phyloP scores from a whole-genome alignment of 1,140 invertebrate genomes.

The Nebria ingens region DNA sequence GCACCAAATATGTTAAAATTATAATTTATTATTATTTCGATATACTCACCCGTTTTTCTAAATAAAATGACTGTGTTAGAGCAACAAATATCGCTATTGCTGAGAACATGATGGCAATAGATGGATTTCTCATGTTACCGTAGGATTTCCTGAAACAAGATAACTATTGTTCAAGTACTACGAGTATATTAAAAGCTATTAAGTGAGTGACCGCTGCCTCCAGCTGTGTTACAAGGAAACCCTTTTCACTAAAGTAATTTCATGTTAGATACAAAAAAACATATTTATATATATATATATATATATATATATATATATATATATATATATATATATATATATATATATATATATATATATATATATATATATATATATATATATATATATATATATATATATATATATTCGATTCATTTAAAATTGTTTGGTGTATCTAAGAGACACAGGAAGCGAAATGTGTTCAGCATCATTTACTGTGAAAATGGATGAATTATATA shows the following conservation, averaged over 20 bases:
- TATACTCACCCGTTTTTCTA: background rate
- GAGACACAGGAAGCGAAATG: too few relatives aligned
- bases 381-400: background rate
- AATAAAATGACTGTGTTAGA: background rate
- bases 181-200: background rate
- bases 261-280: background rate
- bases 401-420: too few relatives aligned
- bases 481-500: too few relatives aligned
- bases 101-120: background rate
- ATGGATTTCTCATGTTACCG: background rate
- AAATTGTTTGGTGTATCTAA: too few relatives aligned
- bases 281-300: background rate
- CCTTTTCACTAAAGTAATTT: background rate
- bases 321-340: too few relatives aligned
- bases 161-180: background rate
- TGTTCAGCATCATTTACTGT: too few relatives aligned
- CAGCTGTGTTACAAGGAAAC: background rate
- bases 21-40: background rate
- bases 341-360: background rate
- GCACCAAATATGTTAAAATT: too few relatives aligned
- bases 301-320: too few relatives aligned
- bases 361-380: slow-evolving; percentile 1
- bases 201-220: background rate
- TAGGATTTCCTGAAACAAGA: too few relatives aligned
- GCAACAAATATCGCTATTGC: background rate